Percentiles rank a stretch among this genome's conserved stretches.
phyloP scores from a whole-genome alignment of 2,113 vertebrate species.

The Pedionomus torquatus region DNA sequence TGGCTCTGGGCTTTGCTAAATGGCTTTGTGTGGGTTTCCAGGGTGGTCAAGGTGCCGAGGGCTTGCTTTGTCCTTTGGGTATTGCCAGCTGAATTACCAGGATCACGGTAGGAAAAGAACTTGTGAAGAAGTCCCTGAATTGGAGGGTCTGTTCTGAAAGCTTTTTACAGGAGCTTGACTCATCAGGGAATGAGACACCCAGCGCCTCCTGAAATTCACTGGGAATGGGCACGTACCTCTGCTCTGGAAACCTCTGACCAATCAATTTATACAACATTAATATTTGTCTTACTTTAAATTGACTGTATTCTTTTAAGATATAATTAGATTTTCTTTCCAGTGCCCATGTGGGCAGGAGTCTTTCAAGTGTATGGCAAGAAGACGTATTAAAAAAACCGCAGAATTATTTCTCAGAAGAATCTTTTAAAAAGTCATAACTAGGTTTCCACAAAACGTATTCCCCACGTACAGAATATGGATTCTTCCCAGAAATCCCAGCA shows the following conservation, averaged over 20 bases:
- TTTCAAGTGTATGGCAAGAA: neutral
- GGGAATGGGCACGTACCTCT: neutral
- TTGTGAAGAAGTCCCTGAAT: neutral
- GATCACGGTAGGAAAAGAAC: neutral
- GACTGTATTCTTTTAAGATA: conserved; percentile 24
- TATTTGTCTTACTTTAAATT: conserved; percentile 28
- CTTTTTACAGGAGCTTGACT: neutral
- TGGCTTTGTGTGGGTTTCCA: neutral
- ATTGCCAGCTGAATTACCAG: neutral
- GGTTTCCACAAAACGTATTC: neutral
- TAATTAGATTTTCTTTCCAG: conserved; percentile 14
- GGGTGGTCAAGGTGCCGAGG: neutral
- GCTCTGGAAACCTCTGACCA: conserved; percentile 5
- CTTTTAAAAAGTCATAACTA: neutral
- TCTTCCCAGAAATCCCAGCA: neutral
- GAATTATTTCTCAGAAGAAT: neutral
- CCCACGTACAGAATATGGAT: neutral
- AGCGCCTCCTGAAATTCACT: neutral
- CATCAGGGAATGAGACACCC: neutral
- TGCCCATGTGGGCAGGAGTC: neutral
- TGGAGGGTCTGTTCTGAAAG: neutral
- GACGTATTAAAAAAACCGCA: neutral
- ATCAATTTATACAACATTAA: conserved; percentile 10
- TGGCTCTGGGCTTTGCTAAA: neutral
- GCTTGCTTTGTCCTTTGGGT: neutral